phyloP scores from a whole-genome alignment of 2,888 invertebrate genomes.

The Cordilura impudica region DNA sequence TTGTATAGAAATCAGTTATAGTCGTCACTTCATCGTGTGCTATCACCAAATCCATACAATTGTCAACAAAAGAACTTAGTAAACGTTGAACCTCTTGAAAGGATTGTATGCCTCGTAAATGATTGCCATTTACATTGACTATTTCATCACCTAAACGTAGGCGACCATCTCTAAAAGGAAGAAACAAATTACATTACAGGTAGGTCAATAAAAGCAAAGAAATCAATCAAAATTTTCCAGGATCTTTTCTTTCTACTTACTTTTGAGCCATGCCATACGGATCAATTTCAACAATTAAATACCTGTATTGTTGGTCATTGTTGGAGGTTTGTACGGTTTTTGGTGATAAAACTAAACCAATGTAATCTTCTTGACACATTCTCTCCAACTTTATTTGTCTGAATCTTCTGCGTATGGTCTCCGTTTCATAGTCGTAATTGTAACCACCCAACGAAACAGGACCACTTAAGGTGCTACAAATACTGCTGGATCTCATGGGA shows the following conservation, averaged over 20 bases:
- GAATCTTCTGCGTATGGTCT: conserved; percentile 82
- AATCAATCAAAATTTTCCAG: neutral
- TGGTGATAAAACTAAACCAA: conserved; percentile 86
- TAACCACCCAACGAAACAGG: conserved; percentile 75
- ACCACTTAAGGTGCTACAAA: conserved; percentile 73
- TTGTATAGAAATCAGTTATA: conserved; percentile 77
- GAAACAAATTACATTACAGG: neutral
- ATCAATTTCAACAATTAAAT: conserved; percentile 83
- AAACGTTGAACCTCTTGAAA: conserved; percentile 83
- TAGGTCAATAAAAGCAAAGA: too few relatives aligned
- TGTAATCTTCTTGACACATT: conserved; percentile 82
- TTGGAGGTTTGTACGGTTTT: conserved; percentile 79
- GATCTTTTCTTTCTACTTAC: conserved; percentile 67
- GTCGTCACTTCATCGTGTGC: conserved; percentile 83
- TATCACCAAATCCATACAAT: conserved; percentile 81
- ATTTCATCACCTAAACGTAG: conserved; percentile 92
- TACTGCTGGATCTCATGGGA: conserved; percentile 63
- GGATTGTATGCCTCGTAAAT: conserved; percentile 85
- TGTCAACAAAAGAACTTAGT: conserved; percentile 75
- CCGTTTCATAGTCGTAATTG: conserved; percentile 79
- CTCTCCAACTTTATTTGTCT: conserved; percentile 84
- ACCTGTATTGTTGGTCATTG: conserved; percentile 81
- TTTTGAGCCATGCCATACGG: conserved; percentile 82
- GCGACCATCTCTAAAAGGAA: conserved; percentile 83
- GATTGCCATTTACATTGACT: conserved; percentile 90